Conservation (phyloP, 2,888 invertebrate genomes). For the Apodemia mormo region DNA sequence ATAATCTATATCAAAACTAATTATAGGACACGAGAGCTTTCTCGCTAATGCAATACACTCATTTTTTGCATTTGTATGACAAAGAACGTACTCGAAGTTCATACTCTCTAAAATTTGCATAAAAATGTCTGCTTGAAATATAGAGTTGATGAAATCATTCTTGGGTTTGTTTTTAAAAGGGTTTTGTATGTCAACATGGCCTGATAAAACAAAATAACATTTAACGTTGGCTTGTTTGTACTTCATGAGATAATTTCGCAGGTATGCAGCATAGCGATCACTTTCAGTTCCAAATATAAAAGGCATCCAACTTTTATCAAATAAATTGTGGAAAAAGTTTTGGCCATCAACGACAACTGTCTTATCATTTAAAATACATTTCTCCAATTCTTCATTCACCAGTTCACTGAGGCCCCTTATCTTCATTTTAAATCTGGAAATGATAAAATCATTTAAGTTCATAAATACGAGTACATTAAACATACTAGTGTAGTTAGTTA, state of each 20-base stretch:
- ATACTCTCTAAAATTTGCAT: slow-evolving; percentile 47
- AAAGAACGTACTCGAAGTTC: slow-evolving; percentile 42
- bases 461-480: too few relatives aligned
- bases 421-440: slow-evolving; percentile 30
- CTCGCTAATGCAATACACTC: slow-evolving; percentile 48
- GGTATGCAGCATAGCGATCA: slow-evolving; percentile 42
- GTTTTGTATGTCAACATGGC: slow-evolving; percentile 37
- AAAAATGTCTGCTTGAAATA: slow-evolving; percentile 42
- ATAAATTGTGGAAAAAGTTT: slow-evolving; percentile 43
- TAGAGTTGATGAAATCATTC: slow-evolving; percentile 31
- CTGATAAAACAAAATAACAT: slow-evolving; percentile 51
- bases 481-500: too few relatives aligned
- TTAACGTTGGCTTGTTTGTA: slow-evolving; percentile 47
- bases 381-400: slow-evolving; percentile 16
- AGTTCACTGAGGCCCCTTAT: slow-evolving; percentile 26
- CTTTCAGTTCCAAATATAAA: slow-evolving; percentile 47
- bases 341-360: slow-evolving; percentile 51
- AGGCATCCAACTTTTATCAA: slow-evolving; percentile 36
- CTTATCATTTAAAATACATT: slow-evolving; percentile 39
- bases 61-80: slow-evolving; percentile 43
- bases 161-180: slow-evolving; percentile 28
- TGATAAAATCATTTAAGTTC: too few relatives aligned
- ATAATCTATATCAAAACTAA: slow-evolving; percentile 47
- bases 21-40: slow-evolving; percentile 46
- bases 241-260: slow-evolving; percentile 40